A percentile compares a stretch with the other conserved stretches of the same genome.
Evolutionary conservation across 1,140 invertebrate genomes (phyloP).

Genomic region (Neelides sp.): DNA sequence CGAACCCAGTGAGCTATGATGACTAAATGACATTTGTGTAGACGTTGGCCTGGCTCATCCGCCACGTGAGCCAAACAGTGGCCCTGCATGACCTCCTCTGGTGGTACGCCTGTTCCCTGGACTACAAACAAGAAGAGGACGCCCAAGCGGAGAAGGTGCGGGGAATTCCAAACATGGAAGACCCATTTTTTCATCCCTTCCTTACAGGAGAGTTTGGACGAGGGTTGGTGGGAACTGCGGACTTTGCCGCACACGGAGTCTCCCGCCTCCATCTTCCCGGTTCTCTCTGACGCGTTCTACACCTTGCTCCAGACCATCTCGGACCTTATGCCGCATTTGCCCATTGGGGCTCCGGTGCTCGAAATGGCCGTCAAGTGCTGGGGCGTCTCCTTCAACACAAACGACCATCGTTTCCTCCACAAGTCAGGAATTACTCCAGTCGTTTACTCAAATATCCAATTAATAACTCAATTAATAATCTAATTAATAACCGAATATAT

Average conservation of each 20-base stretch:
- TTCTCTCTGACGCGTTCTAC: slow-evolving; percentile 69
- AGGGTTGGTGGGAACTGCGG: slow-evolving; percentile 30
- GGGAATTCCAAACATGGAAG: slow-evolving; percentile 2
- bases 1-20: not conserved
- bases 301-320: slow-evolving; percentile 78
- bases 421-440: slow-evolving; percentile 39
- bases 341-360: slow-evolving; percentile 70
- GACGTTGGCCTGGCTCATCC: slow-evolving; percentile 87
- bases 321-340: slow-evolving; percentile 79
- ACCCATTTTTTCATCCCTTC: not conserved
- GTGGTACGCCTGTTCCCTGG: slow-evolving; percentile 72
- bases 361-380: slow-evolving; percentile 88
- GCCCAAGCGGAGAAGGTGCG: slow-evolving; percentile 11
- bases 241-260: slow-evolving; percentile 24
- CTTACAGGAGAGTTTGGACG: slow-evolving; percentile 23
- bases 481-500: no score
- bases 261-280: slow-evolving; percentile 24
- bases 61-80: slow-evolving; percentile 76
- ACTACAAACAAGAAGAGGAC: slow-evolving; percentile 33
- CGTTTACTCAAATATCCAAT: no score
- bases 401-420: slow-evolving; percentile 88
- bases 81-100: slow-evolving; percentile 86
- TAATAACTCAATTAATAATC: no score
- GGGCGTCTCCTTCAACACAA: slow-evolving; percentile 72
- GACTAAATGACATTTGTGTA: slow-evolving; percentile 36